phyloP scores from a whole-genome alignment of 92 coral and sea anemone species.

The Metridium senile region DNA sequence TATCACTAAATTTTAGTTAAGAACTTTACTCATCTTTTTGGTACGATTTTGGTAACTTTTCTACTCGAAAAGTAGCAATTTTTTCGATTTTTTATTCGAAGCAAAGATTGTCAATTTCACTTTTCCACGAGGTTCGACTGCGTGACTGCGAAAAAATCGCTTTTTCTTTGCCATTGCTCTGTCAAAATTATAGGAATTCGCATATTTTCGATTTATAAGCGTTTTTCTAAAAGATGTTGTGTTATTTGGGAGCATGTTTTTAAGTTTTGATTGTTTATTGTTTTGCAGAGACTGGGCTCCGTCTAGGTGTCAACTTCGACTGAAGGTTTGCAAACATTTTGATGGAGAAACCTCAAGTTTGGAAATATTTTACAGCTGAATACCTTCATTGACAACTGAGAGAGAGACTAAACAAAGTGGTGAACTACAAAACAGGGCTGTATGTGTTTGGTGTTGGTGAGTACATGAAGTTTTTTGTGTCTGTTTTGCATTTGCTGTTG shows the following conservation, averaged over 20 bases:
- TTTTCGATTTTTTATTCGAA: background rate
- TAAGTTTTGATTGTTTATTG: background rate
- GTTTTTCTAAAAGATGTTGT: too few relatives aligned
- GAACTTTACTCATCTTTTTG: background rate
- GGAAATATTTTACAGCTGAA: too few relatives aligned
- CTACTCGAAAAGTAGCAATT: background rate
- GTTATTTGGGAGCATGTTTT: background rate
- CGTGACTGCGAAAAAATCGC: background rate
- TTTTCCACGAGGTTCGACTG: background rate
- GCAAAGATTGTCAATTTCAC: background rate
- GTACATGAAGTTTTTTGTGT: too few relatives aligned
- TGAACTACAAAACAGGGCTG: conserved; percentile 1
- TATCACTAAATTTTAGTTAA: background rate
- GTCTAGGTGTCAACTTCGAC: background rate
- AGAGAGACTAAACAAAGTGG: too few relatives aligned
- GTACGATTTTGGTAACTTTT: background rate
- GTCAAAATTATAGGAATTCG: too few relatives aligned
- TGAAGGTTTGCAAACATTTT: background rate
- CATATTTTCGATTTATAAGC: too few relatives aligned
- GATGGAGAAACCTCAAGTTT: too few relatives aligned
- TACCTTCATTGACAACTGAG: conserved; percentile 2
- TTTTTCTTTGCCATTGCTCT: background rate
- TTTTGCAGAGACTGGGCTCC: background rate
- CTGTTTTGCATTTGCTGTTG: too few relatives aligned
- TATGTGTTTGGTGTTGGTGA: background rate